Evolutionary conservation across 2,888 invertebrate species (phyloP).

Genomic region (Thereva nobilitata): DNA sequence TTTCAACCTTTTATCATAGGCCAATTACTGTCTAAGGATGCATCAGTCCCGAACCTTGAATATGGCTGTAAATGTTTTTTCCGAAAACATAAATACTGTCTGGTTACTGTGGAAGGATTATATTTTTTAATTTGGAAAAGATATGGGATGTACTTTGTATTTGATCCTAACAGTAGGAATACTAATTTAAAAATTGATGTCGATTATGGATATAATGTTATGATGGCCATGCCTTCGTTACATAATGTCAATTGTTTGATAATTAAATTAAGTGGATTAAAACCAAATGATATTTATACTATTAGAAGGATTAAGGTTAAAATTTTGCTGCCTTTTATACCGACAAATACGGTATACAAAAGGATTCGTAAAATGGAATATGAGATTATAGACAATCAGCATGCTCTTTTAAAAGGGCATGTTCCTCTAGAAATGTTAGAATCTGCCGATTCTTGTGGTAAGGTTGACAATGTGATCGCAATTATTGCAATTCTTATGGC

Average conservation of each 20-base stretch:
- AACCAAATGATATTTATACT: conserved; percentile 44
- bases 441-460: conserved; percentile 49
- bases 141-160: conserved; percentile 49
- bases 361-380: conserved; percentile 48
- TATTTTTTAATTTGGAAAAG: conserved; percentile 54
- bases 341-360: conserved; percentile 40
- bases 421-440: conserved; percentile 50
- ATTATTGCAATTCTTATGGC: conserved; percentile 50
- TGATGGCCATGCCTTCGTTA: conserved; percentile 49
- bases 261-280: conserved; percentile 47
- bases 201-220: conserved; percentile 47
- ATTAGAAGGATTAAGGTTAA: conserved; percentile 51
- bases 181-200: conserved; percentile 43
- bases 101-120: conserved; percentile 46
- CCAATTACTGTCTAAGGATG: conserved; percentile 16
- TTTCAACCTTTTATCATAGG: conserved; percentile 44
- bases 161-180: conserved; percentile 53
- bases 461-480: conserved; percentile 52
- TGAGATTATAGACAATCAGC: conserved; percentile 50
- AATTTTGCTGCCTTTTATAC: conserved; percentile 48
- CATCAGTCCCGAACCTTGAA: conserved; percentile 13
- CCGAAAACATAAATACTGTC: conserved; percentile 45
- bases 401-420: conserved; percentile 49
- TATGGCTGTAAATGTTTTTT: conserved; percentile 45
- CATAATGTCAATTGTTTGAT: conserved; percentile 51